These are phyloP conservation scores for Phalacrocorax carbo DNA, from an alignment of 2,113 vertebrate genomes.

Conservation along the genomic window DNA sequence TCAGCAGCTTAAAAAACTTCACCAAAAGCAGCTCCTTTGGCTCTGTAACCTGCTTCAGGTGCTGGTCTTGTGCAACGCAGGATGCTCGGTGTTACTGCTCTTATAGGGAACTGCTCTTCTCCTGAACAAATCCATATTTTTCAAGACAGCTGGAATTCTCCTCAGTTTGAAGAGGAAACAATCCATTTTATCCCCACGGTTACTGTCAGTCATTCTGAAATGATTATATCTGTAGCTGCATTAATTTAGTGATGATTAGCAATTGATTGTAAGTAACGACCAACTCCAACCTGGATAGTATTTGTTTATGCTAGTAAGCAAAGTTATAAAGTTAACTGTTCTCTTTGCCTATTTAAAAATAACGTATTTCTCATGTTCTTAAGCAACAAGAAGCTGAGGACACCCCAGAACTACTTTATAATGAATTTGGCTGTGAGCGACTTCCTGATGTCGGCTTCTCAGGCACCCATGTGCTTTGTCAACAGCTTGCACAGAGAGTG, in stretches of 20 bases:
- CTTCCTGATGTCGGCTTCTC: slow-evolving; percentile 73
- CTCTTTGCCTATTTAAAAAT: not conserved
- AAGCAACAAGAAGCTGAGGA: slow-evolving; percentile 76
- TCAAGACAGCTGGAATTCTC: not conserved
- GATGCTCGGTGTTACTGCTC: not conserved
- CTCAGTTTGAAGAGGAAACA: not conserved
- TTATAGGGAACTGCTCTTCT: not conserved
- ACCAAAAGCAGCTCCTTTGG: not conserved
- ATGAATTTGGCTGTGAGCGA: slow-evolving; percentile 74
- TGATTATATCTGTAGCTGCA: not conserved
- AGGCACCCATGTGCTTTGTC: slow-evolving; percentile 72
- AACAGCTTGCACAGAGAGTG: slow-evolving; percentile 70
- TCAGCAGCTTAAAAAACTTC: not conserved
- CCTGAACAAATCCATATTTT: not conserved
- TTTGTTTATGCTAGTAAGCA: not conserved
- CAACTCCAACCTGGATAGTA: not conserved
- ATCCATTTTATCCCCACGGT: not conserved
- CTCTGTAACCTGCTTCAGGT: not conserved
- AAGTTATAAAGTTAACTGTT: not conserved
- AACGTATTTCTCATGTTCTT: not conserved
- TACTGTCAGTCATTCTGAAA: not conserved
- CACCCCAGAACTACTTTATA: slow-evolving; percentile 74
- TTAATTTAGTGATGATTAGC: not conserved
- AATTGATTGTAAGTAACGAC: not conserved
- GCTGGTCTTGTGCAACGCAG: not conserved